Conservation (phyloP, 2,113 vertebrate genomes). For the Neodon shergylaensis region DNA sequence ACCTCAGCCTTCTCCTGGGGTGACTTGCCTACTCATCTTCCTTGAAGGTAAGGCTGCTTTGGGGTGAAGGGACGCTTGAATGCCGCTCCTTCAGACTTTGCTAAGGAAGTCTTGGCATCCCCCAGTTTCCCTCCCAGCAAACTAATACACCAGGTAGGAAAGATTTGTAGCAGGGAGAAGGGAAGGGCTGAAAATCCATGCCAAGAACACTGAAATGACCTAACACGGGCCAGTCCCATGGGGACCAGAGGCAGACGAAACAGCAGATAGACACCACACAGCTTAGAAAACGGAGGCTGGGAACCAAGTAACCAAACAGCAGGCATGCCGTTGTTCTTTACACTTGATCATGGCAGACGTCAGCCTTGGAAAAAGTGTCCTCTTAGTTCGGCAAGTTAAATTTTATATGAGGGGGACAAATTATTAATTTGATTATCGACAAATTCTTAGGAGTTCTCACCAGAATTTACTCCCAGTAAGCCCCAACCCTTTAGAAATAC, state of each 20-base stretch:
- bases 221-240: neutral
- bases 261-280: neutral
- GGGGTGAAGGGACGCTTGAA: neutral
- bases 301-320: neutral
- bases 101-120: neutral
- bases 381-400: neutral
- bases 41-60: constrained; percentile 43
- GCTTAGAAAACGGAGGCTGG: neutral
- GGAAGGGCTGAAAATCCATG: neutral
- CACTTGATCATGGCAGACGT: accelerated
- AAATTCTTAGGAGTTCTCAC: neutral
- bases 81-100: neutral
- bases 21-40: neutral
- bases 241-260: neutral
- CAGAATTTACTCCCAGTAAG: neutral
- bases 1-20: constrained; percentile 3
- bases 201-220: neutral
- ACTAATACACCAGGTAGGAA: neutral
- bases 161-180: neutral
- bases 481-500: neutral
- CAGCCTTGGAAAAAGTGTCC: neutral
- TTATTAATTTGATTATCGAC: neutral
- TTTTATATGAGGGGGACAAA: neutral
- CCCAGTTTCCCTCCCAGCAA: neutral
- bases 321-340: neutral